phyloP scores from a whole-genome alignment of 1,140 invertebrate genomes.

The Calycopis cecrops region DNA sequence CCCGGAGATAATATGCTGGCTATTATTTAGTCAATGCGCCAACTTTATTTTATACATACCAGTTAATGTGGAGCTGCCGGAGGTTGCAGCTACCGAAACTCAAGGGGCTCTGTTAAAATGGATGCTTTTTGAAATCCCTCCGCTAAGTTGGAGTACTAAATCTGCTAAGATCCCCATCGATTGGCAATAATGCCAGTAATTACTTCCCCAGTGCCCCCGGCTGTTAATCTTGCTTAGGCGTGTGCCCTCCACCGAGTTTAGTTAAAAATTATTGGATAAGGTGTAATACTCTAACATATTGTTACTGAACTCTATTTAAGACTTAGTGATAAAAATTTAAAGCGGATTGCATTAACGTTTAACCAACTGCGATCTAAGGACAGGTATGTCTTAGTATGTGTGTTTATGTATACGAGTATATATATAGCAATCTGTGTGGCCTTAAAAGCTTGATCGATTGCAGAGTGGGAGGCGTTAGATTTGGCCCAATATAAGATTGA shows the following conservation, averaged over 20 bases:
- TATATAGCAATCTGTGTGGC: too few species aligned
- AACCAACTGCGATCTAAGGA: too few species aligned
- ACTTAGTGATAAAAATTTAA: too few species aligned
- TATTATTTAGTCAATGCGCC: slow-evolving; percentile 35
- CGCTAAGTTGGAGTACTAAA: slow-evolving; percentile 36
- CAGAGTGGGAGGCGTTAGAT: too few species aligned
- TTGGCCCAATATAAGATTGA: too few species aligned
- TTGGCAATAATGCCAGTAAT: slow-evolving; percentile 46
- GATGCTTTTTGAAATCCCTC: slow-evolving; percentile 34
- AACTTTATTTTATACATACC: slow-evolving; percentile 28
- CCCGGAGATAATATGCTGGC: slow-evolving; percentile 32
- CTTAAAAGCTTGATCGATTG: too few species aligned
- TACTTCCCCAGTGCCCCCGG: slow-evolving; percentile 35
- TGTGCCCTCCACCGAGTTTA: slow-evolving; percentile 29
- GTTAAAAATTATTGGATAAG: slow-evolving; percentile 35
- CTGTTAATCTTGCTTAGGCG: slow-evolving; percentile 46
- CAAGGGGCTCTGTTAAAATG: slow-evolving; percentile 21
- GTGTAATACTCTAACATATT: slow-evolving; percentile 2
- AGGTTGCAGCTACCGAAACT: slow-evolving; percentile 7
- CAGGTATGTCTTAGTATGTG: too few species aligned
- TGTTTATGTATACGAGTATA: too few species aligned
- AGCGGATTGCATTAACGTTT: too few species aligned
- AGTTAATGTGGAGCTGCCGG: slow-evolving; percentile 21
- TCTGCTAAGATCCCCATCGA: slow-evolving; percentile 40
- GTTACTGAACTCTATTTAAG: neutral